Base-by-base conservation (phyloP, 2,888 invertebrate genomes). In the Pantelozetes paolii region DNA sequence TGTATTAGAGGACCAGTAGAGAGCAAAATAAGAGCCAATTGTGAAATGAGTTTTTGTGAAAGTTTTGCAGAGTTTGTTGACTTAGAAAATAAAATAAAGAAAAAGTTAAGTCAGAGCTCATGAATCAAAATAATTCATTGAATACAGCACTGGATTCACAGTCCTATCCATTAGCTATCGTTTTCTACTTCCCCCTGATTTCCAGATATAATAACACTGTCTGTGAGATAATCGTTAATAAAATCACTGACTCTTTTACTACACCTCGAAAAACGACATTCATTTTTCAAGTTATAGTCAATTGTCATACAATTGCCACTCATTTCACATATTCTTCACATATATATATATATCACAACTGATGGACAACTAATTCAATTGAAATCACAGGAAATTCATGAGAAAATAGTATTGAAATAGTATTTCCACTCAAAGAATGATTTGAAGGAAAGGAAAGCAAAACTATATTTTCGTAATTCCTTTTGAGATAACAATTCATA, bases 81-180 rank as follows among this genome's bases (percentile, higher is more conserved):
- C 50, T 50, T 50, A 45, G 8, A 45, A 18, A 3, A 18, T 15
- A 45, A 18, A 45, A 45, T 45, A 9, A 30, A n/a, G 30, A 36
- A 2, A 64, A 64, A 13, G 30, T 3, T 18, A 32, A 15, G 9
- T 36, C 18, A 20, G 32, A 64, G 6, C 36, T 64, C 20, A 64
- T 32, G 20, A 64, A 64, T 64, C 32, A 64, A 20, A 64, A 64
- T 64, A 64, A 64, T 64, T 64, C 2, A 40, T 36, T 20, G 2
- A 18, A 40, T 28, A 9, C 40, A 64, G 28, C 13, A 18, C 18
- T 59, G 13, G 30, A 36, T 20, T 36, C 20, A 64, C 40, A 64
- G n/a, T 36, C 8, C 36, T 36, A 64, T 64, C 64, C 64, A 64
- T 64, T 64, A 36, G 64, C 20, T 36, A 64, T 64, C 40, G 36